A percentile compares a stretch with the other conserved stretches of the same genome.
phyloP scores from a whole-genome alignment of 2,113 vertebrate genomes.

The Diadophis punctatus region DNA sequence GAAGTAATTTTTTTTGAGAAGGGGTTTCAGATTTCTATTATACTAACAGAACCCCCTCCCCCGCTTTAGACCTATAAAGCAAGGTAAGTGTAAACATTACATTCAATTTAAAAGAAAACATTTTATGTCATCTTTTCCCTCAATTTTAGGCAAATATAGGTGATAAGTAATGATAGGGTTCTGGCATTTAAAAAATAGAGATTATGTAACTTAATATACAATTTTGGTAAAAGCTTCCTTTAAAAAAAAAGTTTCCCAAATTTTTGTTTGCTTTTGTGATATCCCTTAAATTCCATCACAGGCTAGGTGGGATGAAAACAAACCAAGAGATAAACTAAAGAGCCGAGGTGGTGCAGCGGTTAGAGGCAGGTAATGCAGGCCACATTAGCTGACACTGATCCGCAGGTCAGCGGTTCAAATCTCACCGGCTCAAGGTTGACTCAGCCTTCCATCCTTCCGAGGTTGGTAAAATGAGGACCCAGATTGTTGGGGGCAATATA shows the following conservation, averaged over 20 bases:
- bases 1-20: not conserved
- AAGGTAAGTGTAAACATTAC: not conserved
- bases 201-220: not conserved
- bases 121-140: not conserved
- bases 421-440: too few relatives aligned
- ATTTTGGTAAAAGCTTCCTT: not conserved
- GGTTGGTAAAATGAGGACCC: too few relatives aligned
- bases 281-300: not conserved
- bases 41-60: not conserved
- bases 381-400: too few relatives aligned
- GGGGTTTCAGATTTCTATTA: not conserved
- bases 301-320: not conserved
- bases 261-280: not conserved
- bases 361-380: too few relatives aligned
- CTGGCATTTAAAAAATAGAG: not conserved
- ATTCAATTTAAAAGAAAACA: not conserved
- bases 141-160: not conserved
- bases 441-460: too few relatives aligned
- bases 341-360: too few relatives aligned
- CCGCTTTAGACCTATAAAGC: not conserved
- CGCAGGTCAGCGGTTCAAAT: too few relatives aligned
- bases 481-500: too few relatives aligned
- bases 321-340: too few relatives aligned
- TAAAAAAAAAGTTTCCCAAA: not conserved
- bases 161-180: not conserved